Evolutionary conservation across 1,140 invertebrate species (phyloP).

Genomic region (Kradibia gibbosae): DNA sequence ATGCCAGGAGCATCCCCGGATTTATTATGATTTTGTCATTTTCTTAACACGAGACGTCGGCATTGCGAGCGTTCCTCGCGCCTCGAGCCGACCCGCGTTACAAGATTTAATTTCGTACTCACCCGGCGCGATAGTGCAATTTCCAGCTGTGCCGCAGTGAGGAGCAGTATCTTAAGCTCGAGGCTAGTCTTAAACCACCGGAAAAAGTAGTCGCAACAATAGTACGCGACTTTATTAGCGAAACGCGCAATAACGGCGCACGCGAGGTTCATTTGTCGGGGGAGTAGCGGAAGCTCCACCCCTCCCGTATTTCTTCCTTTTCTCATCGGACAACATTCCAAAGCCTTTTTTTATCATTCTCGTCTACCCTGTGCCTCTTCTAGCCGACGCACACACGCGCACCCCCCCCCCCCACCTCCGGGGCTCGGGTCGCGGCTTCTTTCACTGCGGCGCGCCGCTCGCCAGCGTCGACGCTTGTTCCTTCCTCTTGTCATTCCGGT

Average conservation of each 20-base stretch:
- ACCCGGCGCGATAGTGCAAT: neutral
- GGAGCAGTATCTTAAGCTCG: neutral
- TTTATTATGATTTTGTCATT: neutral
- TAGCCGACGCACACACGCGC: neutral
- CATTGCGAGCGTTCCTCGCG: neutral
- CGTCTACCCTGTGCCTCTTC: neutral
- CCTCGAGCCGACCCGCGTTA: neutral
- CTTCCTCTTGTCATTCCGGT: slow-evolving; percentile 41
- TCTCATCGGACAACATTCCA: neutral
- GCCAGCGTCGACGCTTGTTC: neutral
- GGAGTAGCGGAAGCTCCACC: neutral
- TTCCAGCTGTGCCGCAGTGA: neutral
- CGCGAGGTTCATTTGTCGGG: neutral
- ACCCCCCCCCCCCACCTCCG: neutral
- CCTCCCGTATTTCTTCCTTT: neutral
- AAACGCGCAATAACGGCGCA: neutral
- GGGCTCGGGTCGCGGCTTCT: slow-evolving; percentile 52
- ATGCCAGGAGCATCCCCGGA: neutral
- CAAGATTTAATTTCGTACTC: neutral
- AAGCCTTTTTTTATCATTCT: neutral
- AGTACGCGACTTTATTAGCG: neutral
- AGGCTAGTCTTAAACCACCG: neutral
- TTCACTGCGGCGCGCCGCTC: neutral
- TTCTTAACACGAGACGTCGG: neutral
- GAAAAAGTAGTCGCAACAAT: neutral